A percentile compares a stretch with the other conserved stretches of the same genome.
phyloP scores from a whole-genome alignment of 1,140 invertebrate species.

The Ceratina australensis region DNA sequence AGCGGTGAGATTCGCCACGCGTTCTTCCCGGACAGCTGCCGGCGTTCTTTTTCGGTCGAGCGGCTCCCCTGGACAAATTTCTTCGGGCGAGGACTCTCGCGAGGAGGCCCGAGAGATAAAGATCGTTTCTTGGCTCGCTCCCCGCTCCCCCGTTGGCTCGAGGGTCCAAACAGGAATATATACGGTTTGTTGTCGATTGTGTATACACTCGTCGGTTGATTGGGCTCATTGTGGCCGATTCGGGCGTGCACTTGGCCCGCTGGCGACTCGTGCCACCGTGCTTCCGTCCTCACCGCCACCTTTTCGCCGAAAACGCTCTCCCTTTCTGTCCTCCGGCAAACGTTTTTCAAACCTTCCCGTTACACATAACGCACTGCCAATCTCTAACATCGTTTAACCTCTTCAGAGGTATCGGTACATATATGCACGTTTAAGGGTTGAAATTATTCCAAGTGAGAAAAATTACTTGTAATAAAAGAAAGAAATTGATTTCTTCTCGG shows the following conservation, averaged over 20 bases:
- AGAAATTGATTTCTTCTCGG: too few species aligned
- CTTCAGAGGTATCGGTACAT: too few species aligned
- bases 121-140: constrained; percentile 40
- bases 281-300: constrained; percentile 32
- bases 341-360: too few species aligned
- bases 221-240: constrained; percentile 74
- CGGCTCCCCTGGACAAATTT: constrained; percentile 16
- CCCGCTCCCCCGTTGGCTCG: too few species aligned
- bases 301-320: constrained; percentile 24
- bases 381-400: too few species aligned
- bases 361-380: too few species aligned
- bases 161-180: constrained; percentile 39
- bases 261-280: constrained; percentile 37
- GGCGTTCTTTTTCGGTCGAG: constrained; percentile 1
- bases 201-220: constrained; percentile 74
- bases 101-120: constrained; percentile 54
- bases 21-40: constrained; percentile 23
- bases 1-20: constrained; percentile 46
- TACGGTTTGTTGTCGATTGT: constrained; percentile 74
- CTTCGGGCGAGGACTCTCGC: constrained; percentile 1
- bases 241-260: constrained; percentile 63
- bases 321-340: background rate
- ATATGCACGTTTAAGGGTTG: too few species aligned
- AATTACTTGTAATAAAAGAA: too few species aligned
- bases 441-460: too few species aligned